Evolutionary conservation across 2,888 invertebrate genomes (phyloP).

Genomic region (Drosophila parthenogenetica): DNA sequence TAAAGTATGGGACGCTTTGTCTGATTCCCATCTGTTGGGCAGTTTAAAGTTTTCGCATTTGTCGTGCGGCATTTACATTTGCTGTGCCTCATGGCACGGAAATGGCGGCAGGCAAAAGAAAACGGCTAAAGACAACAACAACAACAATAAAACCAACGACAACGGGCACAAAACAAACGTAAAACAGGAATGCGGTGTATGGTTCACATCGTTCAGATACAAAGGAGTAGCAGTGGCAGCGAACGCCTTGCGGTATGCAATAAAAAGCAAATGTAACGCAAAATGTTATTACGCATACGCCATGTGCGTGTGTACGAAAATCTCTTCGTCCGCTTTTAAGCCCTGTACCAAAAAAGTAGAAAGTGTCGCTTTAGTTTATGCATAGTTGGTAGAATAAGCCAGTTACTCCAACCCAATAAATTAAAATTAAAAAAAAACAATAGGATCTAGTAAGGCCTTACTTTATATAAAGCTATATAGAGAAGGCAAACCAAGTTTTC

Average conservation of each 20-base stretch:
- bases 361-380: background rate
- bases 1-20: slow-evolving; percentile 2
- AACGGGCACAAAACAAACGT: slow-evolving; percentile 15
- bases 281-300: slow-evolving; percentile 79
- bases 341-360: slow-evolving; percentile 1
- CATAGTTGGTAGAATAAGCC: background rate
- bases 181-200: slow-evolving; percentile 39
- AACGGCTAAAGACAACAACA: slow-evolving; percentile 7
- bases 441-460: no score
- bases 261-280: slow-evolving; percentile 80
- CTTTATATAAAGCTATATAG: no score
- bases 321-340: slow-evolving; percentile 5
- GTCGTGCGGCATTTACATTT: slow-evolving; percentile 70
- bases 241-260: slow-evolving; percentile 77
- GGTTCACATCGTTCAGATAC: slow-evolving; percentile 38
- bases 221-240: slow-evolving; percentile 33
- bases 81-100: slow-evolving; percentile 69
- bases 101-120: slow-evolving; percentile 63
- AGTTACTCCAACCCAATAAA: background rate
- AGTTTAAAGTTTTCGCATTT: slow-evolving; percentile 79
- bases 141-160: slow-evolving; percentile 1
- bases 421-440: background rate
- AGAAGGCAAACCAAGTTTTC: no score
- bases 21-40: slow-evolving; percentile 59
- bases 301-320: slow-evolving; percentile 50